phyloP scores from a whole-genome alignment of 2,888 invertebrate genomes.

The Acleris emargana region DNA sequence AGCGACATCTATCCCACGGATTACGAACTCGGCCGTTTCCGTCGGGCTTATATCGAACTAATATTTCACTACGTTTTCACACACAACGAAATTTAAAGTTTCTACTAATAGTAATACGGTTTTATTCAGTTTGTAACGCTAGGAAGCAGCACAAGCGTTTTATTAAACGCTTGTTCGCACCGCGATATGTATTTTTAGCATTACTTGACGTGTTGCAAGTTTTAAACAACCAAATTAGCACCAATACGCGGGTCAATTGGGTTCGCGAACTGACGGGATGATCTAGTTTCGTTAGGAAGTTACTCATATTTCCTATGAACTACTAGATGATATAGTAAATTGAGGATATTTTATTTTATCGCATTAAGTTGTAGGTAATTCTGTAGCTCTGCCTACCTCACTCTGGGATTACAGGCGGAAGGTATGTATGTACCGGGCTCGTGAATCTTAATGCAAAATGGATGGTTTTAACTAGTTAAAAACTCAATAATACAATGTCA shows the following conservation, averaged over 20 bases:
- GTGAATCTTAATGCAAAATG: too few relatives aligned
- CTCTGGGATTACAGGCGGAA: too few relatives aligned
- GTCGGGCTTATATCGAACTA: constrained; percentile 43
- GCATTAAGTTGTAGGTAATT: too few relatives aligned
- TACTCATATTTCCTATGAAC: constrained; percentile 7
- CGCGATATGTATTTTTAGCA: constrained; percentile 36
- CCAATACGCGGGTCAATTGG: constrained; percentile 35
- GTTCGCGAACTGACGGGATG: constrained; percentile 31
- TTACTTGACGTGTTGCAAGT: constrained; percentile 38
- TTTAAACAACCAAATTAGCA: constrained; percentile 38
- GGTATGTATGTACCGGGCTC: too few relatives aligned
- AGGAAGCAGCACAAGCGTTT: constrained; percentile 13
- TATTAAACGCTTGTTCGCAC: constrained; percentile 30
- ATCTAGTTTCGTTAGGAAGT: constrained; percentile 15
- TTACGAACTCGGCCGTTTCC: constrained; percentile 54
- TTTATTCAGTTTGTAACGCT: constrained; percentile 4
- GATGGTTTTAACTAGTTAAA: too few relatives aligned
- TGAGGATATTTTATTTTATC: too few relatives aligned
- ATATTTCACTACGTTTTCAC: constrained; percentile 35
- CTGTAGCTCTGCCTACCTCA: too few relatives aligned
- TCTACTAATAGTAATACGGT: not conserved
- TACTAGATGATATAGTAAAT: not conserved
- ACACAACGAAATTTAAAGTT: not conserved
- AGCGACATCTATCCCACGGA: constrained; percentile 69
- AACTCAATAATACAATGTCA: too few relatives aligned